Percentiles rank a stretch among this genome's conserved stretches.
Evolutionary conservation across 2,888 invertebrate species (phyloP).

Genomic region (Synergus itoensis): DNA sequence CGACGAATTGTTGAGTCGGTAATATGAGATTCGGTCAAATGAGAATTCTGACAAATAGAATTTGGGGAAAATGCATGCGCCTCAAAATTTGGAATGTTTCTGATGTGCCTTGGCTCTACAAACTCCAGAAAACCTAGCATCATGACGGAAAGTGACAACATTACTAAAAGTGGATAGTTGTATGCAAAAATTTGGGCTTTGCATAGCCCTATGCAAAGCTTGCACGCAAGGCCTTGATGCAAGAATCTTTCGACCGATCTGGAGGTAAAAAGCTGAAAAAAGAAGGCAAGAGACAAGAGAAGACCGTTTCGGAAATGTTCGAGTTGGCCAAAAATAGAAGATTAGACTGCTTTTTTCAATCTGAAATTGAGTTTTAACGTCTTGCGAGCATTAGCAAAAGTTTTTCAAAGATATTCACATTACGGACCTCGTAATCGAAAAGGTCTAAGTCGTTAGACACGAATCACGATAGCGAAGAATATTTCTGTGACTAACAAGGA

Average conservation of each 20-base stretch:
- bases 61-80: too few relatives aligned
- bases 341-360: neutral
- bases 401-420: neutral
- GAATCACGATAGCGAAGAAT: neutral
- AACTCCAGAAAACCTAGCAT: too few relatives aligned
- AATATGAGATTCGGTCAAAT: too few relatives aligned
- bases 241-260: constrained; percentile 6
- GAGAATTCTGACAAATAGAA: too few relatives aligned
- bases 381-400: neutral
- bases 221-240: neutral
- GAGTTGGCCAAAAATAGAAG: neutral
- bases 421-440: neutral
- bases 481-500: constrained; percentile 7
- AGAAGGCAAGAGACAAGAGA: neutral
- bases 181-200: too few relatives aligned
- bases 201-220: neutral
- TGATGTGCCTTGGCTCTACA: too few relatives aligned
- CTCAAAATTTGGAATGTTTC: too few relatives aligned
- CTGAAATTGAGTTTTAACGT: neutral
- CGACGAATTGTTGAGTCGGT: too few relatives aligned
- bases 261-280: neutral
- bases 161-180: too few relatives aligned
- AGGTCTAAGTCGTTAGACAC: neutral
- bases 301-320: neutral
- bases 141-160: too few relatives aligned